Evolutionary conservation across 1,140 invertebrate genomes (phyloP), one percentile per base, ranked within the genome.

Genomic region (Colletes latitarsis): DNA sequence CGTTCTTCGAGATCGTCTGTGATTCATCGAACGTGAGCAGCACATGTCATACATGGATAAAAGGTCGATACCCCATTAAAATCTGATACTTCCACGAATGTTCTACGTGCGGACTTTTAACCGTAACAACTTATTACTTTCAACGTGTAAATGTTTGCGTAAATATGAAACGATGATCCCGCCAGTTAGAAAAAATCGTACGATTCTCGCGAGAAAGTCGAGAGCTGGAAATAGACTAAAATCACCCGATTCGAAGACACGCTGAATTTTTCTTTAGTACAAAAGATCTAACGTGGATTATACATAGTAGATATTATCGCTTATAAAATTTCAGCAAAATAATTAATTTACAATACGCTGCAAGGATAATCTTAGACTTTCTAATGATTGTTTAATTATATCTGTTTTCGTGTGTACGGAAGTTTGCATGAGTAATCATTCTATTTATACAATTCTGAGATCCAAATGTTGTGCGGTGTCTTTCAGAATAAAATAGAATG

Each of bases 1-100:
- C 49, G 53, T 62, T 81, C 39, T 6, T 17, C 9, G 62, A 39
- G 62, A 52, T 68, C 57, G 41, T 57, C 39, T 10, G n/a, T 58
- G 52, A 77, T 58, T 77, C 80, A 71, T 66, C 74, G 43, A 41
- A 69, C 67, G 72, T 21, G 66, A 81, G 46, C 12, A 41, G 43
- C 30, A 76, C 55, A 62, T 21, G 64, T 17, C 53, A 49, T 30
- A 58, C 21, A 49, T 15, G 6, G 4, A 43, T 10, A 6, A 43
- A 43, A 73, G 70, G 30, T 74, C 70, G 58, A 52, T 55, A 55
- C 49, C 15, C n/a, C 58, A 12, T 46, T 69, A 43, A 53, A 19
- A 55, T 63, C 21, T 60, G 6, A n/a, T 6, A 2, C 43, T 0
- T 3, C 43, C 43, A 46, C 6, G 43, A 9, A 46, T 6, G 9